Conservation (phyloP, 2,888 invertebrate genomes). For the Carpatolechia fugitivella region DNA sequence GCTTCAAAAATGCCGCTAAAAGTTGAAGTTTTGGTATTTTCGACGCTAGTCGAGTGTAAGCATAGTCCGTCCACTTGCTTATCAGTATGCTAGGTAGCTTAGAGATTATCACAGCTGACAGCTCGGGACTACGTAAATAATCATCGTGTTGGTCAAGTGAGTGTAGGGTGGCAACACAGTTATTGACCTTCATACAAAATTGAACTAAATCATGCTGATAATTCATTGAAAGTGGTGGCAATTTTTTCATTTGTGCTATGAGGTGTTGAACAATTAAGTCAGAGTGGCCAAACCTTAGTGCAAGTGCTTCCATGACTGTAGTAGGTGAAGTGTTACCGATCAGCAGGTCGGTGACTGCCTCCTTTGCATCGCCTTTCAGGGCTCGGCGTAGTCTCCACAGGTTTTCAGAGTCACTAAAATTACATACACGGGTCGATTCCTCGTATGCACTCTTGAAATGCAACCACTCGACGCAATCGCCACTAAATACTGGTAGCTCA, state of each 20-base stretch:
- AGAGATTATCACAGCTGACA: constrained; percentile 3
- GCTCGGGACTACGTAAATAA: constrained; percentile 15
- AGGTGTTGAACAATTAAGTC: constrained; percentile 16
- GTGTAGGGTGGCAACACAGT: constrained; percentile 11
- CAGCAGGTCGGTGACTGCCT: constrained; percentile 24
- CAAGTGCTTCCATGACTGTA: constrained; percentile 18
- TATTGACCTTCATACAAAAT: constrained; percentile 13
- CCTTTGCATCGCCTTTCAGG: constrained; percentile 25
- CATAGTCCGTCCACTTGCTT: constrained; percentile 23
- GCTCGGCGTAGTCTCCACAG: constrained; percentile 22
- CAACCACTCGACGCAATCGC: constrained; percentile 22
- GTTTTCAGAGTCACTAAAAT: constrained; percentile 23
- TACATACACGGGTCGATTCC: constrained; percentile 16
- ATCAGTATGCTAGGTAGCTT: constrained; percentile 20
- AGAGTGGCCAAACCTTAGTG: constrained; percentile 16
- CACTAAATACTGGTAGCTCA: constrained; percentile 20
- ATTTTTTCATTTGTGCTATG: constrained; percentile 16
- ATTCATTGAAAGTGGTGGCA: constrained; percentile 16
- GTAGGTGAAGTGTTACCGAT: constrained; percentile 21
- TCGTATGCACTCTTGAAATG: constrained; percentile 20
- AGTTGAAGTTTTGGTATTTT: constrained; percentile 18
- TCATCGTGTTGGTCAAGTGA: constrained; percentile 10
- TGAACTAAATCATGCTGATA: constrained; percentile 12
- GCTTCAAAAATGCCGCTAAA: constrained; percentile 21
- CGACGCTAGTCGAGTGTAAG: constrained; percentile 11